Evolutionary conservation across 1,140 invertebrate genomes (phyloP).

Genomic region (Lanistes nyassanus): DNA sequence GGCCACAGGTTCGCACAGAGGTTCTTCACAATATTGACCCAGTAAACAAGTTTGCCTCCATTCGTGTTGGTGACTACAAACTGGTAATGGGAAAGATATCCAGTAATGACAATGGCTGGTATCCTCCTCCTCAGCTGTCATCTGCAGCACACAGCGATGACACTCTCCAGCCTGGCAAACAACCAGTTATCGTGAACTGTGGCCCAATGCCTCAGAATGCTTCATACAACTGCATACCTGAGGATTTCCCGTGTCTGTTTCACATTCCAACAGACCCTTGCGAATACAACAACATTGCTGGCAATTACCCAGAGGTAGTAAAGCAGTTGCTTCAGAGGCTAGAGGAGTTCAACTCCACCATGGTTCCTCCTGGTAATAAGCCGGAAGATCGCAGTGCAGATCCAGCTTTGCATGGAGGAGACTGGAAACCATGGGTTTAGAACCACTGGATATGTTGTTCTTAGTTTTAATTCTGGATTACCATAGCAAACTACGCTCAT

Average conservation of each 20-base stretch:
- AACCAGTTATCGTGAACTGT: slow-evolving; percentile 48
- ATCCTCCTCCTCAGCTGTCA: slow-evolving; percentile 35
- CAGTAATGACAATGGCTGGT: slow-evolving; percentile 53
- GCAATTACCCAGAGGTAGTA: slow-evolving; percentile 57
- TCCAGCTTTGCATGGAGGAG: slow-evolving; percentile 44
- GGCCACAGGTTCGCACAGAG: slow-evolving; percentile 72
- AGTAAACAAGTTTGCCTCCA: slow-evolving; percentile 75
- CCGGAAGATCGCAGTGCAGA: slow-evolving; percentile 43
- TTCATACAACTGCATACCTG: slow-evolving; percentile 71
- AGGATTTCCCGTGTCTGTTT: slow-evolving; percentile 79
- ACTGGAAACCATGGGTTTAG: slow-evolving; percentile 52
- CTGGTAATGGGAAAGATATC: slow-evolving; percentile 78
- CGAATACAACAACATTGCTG: slow-evolving; percentile 81
- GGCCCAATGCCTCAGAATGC: slow-evolving; percentile 48
- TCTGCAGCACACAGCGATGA: background rate
- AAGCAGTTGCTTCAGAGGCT: slow-evolving; percentile 68
- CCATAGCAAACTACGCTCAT: too few relatives aligned
- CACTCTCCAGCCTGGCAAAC: background rate
- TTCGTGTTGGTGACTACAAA: slow-evolving; percentile 85
- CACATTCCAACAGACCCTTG: slow-evolving; percentile 86
- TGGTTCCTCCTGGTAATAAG: slow-evolving; percentile 51
- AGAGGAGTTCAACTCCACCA: slow-evolving; percentile 34
- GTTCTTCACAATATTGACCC: slow-evolving; percentile 92
- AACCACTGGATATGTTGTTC: too few relatives aligned
- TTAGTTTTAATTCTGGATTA: too few relatives aligned